Percentiles rank a stretch among this genome's conserved stretches.
phyloP scores from a whole-genome alignment of 2,797 vertebrate species.

The Miichthys miiuy region DNA sequence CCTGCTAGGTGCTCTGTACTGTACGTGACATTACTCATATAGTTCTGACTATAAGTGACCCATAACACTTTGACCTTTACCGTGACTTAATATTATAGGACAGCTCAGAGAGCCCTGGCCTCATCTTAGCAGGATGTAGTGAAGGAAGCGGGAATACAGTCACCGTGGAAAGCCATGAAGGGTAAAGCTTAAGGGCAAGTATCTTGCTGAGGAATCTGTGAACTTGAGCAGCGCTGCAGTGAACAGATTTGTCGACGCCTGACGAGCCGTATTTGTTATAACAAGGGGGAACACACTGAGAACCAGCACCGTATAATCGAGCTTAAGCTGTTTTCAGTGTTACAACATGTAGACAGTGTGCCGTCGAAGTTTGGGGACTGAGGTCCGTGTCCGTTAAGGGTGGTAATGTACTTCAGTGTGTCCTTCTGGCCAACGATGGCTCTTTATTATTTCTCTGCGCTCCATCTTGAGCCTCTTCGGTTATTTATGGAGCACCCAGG shows the following conservation, averaged over 20 bases:
- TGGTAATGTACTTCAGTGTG: slow-evolving; percentile 6
- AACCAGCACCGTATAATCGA: slow-evolving; percentile 4
- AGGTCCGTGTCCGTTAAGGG: slow-evolving; percentile 27
- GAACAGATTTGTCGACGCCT: slow-evolving; percentile 31
- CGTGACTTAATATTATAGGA: slow-evolving; percentile 37
- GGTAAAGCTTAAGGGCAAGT: slow-evolving; percentile 36
- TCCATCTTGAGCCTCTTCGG: neutral
- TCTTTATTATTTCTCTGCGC: neutral
- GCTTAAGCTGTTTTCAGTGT: slow-evolving; percentile 9
- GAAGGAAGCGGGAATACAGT: slow-evolving; percentile 43
- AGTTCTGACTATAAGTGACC: slow-evolving; percentile 18
- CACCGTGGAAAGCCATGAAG: slow-evolving; percentile 35
- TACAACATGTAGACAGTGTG: slow-evolving; percentile 5
- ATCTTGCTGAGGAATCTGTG: slow-evolving; percentile 42
- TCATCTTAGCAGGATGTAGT: slow-evolving; percentile 40
- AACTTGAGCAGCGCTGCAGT: slow-evolving; percentile 31
- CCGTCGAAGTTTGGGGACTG: slow-evolving; percentile 15
- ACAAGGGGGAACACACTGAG: slow-evolving; percentile 9
- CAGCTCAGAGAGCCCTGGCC: slow-evolving; percentile 27
- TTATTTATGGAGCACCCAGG: slow-evolving; percentile 15
- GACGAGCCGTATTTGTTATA: slow-evolving; percentile 25
- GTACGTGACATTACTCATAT: slow-evolving; percentile 13
- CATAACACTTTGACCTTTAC: slow-evolving; percentile 47
- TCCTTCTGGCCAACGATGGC: neutral
- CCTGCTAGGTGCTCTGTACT: neutral